Evolutionary conservation across 2,797 vertebrate species (phyloP).

Genomic region (Jordanella pulchra): DNA sequence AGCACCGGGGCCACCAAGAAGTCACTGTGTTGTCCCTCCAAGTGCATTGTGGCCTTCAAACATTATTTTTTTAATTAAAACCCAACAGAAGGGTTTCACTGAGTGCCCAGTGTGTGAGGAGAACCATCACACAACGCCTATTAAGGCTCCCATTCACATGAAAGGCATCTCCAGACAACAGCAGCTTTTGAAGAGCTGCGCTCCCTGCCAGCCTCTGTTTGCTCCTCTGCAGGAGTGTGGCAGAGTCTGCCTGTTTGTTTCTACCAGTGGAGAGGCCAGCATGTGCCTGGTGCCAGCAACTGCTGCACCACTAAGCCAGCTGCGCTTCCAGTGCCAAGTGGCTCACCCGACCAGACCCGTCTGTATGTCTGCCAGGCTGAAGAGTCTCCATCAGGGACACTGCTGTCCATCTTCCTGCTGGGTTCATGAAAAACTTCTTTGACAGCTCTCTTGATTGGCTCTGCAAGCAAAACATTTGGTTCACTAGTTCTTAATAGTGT

Average conservation of each 20-base stretch:
- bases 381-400: constrained; percentile 64
- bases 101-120: constrained; percentile 58
- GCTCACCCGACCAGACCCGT: constrained; percentile 64
- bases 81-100: constrained; percentile 68
- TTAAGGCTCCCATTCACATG: constrained; percentile 72
- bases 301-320: constrained; percentile 61
- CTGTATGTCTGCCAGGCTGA: constrained; percentile 76
- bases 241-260: constrained; percentile 59
- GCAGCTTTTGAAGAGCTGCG: constrained; percentile 70
- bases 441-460: constrained; percentile 76
- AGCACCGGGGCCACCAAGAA: constrained; percentile 63
- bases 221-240: constrained; percentile 72
- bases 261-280: constrained; percentile 63
- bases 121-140: constrained; percentile 69
- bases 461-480: constrained; percentile 32
- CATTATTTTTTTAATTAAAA: constrained; percentile 77
- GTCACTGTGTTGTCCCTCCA: constrained; percentile 65
- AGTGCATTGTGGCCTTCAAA: constrained; percentile 63
- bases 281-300: constrained; percentile 64
- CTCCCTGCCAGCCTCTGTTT: constrained; percentile 70
- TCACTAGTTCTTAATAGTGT: constrained; percentile 50
- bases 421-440: constrained; percentile 74
- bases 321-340: constrained; percentile 59
- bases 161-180: constrained; percentile 74
- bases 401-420: constrained; percentile 68